These are phyloP conservation scores for Cacatua alba DNA, from an alignment of 2,113 vertebrate genomes.

Conservation along the genomic window DNA sequence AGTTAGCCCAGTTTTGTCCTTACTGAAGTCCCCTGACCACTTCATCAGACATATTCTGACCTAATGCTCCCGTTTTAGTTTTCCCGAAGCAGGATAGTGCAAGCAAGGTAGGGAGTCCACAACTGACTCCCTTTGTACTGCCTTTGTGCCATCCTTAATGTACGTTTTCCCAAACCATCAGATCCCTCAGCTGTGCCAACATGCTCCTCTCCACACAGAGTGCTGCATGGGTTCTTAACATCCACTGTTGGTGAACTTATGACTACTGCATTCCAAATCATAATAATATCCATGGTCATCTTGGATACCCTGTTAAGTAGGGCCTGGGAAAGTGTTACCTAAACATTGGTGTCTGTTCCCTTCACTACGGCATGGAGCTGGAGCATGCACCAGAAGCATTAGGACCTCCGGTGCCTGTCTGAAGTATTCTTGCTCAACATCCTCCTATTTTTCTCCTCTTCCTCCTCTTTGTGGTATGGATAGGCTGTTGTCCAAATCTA, in stretches of 20 bases:
- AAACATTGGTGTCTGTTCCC: neutral
- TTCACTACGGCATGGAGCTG: neutral
- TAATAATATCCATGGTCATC: neutral
- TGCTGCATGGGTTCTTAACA: neutral
- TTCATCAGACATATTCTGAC: neutral
- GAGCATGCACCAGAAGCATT: neutral
- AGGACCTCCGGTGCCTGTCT: neutral
- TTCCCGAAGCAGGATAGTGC: neutral
- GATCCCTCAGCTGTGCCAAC: neutral
- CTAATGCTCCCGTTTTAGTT: neutral
- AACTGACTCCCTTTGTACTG: neutral
- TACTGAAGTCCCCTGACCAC: neutral
- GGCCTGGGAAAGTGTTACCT: neutral
- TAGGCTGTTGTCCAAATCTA: neutral
- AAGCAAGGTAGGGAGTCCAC: neutral
- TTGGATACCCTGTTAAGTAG: neutral
- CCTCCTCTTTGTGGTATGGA: neutral
- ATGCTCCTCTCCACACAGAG: neutral
- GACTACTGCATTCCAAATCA: neutral
- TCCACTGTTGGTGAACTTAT: neutral
- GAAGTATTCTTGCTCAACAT: neutral
- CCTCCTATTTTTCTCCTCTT: neutral
- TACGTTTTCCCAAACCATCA: neutral
- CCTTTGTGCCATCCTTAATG: rapidly evolving
- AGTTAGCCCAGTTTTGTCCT: neutral